Evolutionary conservation across 2,888 invertebrate genomes (phyloP), one percentile per base, ranked within the genome.

Genomic region (Lamproptera curius): DNA sequence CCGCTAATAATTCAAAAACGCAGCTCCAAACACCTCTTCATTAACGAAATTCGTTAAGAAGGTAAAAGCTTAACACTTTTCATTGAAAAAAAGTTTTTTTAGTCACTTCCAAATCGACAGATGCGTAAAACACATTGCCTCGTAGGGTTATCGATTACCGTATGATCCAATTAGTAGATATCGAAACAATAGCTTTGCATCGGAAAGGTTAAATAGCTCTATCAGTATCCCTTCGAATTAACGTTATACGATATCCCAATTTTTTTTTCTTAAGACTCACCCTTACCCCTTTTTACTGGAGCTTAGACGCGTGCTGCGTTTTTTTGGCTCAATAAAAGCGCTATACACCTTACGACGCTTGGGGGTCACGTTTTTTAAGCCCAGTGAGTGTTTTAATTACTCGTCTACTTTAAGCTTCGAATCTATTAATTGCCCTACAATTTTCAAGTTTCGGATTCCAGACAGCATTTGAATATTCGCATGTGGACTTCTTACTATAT

Each of bases 121-220:
- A 82, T 87, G 87, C 67, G 68, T 58, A 31, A 70, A 64, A 71
- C 81, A 82, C 79, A 78, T 77, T 81, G 76, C 77, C 65, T 63
- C 55, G 61, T 60, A 73, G 74, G 75, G 78, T 85, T 82, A 87
- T 87, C 84, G 86, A 85, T 87, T 82, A 83, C 76, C 72, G 76
- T 79, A 73, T 74, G 79, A 87, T 85, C 86, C 85, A 86, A 87
- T 87, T 87, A 87, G 86, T 80, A 72, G 84, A 83, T 86, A 84
- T 70, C 68, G 81, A 80, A 81, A 84, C 82, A 84, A 84, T 81
- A 77, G 77, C 57, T 63, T 69, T 65, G 64, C 67, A 70, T 75
- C 76, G 74, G 70, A 74, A 75, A 73, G 58, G 57, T 73, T 78
- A 76, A 84, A 87, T 83, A 81, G 83, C 85, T 87, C 77, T 84